A percentile compares a stretch with the other conserved stretches of the same genome.
phyloP scores from a whole-genome alignment of 2,888 invertebrate genomes.

The Drosophila yooni region DNA sequence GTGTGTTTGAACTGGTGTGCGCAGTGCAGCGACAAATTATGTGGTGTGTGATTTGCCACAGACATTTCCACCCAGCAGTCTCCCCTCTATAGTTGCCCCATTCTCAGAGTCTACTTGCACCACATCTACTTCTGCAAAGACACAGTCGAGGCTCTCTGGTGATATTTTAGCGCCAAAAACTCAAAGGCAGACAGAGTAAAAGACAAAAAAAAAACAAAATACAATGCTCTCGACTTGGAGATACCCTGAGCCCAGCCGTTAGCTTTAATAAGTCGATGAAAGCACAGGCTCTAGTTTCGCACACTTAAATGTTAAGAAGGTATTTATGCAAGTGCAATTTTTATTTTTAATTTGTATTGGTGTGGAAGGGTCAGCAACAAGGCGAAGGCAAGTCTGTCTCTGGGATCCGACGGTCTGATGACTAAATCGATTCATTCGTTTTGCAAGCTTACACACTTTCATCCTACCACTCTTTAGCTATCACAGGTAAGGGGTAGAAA shows the following conservation, averaged over 20 bases:
- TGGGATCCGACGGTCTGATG: not conserved
- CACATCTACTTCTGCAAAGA: constrained; percentile 48
- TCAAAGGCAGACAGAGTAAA: constrained; percentile 42
- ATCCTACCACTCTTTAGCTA: not conserved
- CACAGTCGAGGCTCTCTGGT: constrained; percentile 38
- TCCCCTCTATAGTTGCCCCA: constrained; percentile 5
- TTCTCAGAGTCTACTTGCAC: constrained; percentile 35
- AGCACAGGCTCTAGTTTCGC: not conserved
- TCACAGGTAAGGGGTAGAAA: not conserved
- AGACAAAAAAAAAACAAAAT: constrained; percentile 9
- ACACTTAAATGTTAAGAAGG: not conserved
- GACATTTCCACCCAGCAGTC: constrained; percentile 46
- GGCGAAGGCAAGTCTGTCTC: not conserved
- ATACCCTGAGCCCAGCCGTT: not conserved
- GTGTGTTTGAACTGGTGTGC: constrained; percentile 33
- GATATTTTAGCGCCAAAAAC: constrained; percentile 69
- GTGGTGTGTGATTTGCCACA: constrained; percentile 80
- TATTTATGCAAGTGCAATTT: too few relatives aligned
- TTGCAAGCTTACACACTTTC: not conserved
- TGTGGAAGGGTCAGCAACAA: not conserved
- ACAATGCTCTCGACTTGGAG: not conserved
- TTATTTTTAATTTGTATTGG: not conserved
- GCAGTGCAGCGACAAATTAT: constrained; percentile 82
- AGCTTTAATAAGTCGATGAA: not conserved
- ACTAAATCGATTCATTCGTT: not conserved